A percentile compares a stretch with the other conserved stretches of the same genome.
Evolutionary conservation across 2,797 vertebrate species (phyloP).

Genomic region (Mionectes olivaceus): DNA sequence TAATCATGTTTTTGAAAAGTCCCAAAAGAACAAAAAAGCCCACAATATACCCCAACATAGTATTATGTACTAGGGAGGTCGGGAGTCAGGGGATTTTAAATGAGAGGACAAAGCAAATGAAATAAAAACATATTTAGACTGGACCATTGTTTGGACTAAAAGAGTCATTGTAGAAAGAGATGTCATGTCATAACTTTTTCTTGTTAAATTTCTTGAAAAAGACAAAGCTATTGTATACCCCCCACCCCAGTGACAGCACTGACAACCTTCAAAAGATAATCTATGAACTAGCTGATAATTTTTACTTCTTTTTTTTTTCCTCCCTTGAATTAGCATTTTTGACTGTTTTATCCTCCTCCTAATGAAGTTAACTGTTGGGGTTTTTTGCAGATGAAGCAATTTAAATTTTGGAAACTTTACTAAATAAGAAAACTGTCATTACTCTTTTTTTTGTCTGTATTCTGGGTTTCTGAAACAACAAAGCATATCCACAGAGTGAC

Average conservation of each 20-base stretch:
- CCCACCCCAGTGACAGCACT: neutral
- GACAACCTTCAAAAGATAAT: neutral
- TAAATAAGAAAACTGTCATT: neutral
- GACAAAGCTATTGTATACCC: neutral
- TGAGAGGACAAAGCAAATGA: neutral
- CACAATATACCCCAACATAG: fast-evolving
- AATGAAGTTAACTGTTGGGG: neutral
- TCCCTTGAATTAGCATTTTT: neutral
- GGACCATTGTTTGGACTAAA: neutral
- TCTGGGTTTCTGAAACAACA: neutral
- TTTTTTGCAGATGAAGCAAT: neutral
- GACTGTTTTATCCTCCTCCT: neutral
- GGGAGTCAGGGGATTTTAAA: neutral
- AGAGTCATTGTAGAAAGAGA: neutral
- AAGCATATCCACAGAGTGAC: neutral
- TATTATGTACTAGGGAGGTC: neutral
- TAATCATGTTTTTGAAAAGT: neutral
- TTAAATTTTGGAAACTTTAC: neutral
- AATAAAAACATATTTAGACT: neutral
- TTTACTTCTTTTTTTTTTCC: neutral
- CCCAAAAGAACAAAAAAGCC: neutral
- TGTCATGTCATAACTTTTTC: neutral
- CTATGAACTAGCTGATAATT: neutral
- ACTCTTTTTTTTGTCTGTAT: neutral
- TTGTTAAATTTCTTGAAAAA: neutral